Evolutionary conservation across 2,797 vertebrate genomes (phyloP), one percentile per base, ranked within the genome.

Genomic region (Amblyraja radiata): DNA sequence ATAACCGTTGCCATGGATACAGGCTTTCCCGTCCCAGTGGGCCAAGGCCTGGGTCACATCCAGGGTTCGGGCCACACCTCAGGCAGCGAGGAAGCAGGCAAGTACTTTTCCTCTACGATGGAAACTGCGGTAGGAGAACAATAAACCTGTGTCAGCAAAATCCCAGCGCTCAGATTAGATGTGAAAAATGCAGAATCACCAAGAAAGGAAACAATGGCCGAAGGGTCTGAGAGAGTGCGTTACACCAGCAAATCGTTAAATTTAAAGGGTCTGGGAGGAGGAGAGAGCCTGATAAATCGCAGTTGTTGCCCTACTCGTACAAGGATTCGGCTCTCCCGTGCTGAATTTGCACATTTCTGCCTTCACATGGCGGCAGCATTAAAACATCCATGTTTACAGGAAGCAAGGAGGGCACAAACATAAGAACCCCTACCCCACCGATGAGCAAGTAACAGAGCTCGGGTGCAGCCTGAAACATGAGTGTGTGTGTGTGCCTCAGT

Each of bases 11-110:
- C 90, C 39, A 76, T 92, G 90, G 90, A 92, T 28, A 92, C 90
- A n/a, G 90, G 39, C 71, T 92, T 92, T 92, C 71, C 90, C 8
- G 73, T 76, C 68, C 90, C 71, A n/a, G 71, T 46, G 90, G 90
- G 90, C 90, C 90, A 36, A 58, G 28, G 90, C 73, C 39, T 92
- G 71, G 90, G 90, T 92, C 90, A 92, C 65, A 92, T 73, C 90
- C 90, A 92, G 90, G 90, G 71, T 71, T 76, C 23, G 23, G 71
- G 90, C 90, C 90, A 76, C 90, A 92, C 73, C 90, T 54, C 68
- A 58, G 76, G 23, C 13, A 92, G 68, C 28, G 71, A 92, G 68
- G 68, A 76, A 92, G 39, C 68, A 92, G 90, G 71, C 71, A 92
- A 71, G 90, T 76, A 71, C 68, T 91, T 91, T 74, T 74, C 90